phyloP scores from a whole-genome alignment of 2,797 vertebrate genomes.

The Lepilemur septentrionalis region DNA sequence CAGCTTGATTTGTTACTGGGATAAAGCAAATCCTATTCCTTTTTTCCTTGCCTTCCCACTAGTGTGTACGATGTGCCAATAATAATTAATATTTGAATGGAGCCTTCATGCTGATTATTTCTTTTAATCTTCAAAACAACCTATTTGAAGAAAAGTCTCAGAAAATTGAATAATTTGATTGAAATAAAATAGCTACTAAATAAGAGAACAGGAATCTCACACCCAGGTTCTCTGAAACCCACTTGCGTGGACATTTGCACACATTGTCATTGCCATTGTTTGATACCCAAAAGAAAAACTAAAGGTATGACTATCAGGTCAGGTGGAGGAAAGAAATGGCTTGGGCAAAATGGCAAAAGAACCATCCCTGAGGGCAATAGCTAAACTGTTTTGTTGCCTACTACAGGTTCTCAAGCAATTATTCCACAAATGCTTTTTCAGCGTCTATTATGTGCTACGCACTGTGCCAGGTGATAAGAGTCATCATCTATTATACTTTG shows the following conservation, averaged over 20 bases:
- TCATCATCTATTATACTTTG: not conserved
- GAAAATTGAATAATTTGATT: not conserved
- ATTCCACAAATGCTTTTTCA: not conserved
- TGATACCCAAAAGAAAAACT: slow-evolving; percentile 5
- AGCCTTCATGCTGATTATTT: not conserved
- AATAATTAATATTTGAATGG: slow-evolving; percentile 26
- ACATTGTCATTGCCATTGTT: not conserved
- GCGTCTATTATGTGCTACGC: not conserved
- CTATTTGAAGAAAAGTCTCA: not conserved
- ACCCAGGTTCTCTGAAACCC: not conserved
- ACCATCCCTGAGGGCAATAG: not conserved
- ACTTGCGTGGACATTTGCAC: not conserved
- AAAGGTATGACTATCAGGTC: not conserved
- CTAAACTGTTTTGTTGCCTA: not conserved
- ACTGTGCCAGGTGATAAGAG: not conserved
- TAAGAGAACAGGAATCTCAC: not conserved
- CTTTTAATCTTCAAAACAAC: slow-evolving; percentile 16
- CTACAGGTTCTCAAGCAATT: not conserved
- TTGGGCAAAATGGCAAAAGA: not conserved
- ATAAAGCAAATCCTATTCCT: not conserved
- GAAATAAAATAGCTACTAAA: not conserved
- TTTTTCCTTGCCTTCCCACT: not conserved
- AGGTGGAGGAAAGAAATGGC: not conserved
- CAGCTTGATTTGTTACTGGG: not conserved
- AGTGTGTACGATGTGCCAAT: not conserved